Evolutionary conservation across 2,113 vertebrate species (phyloP).

Genomic region (Gallinago media): DNA sequence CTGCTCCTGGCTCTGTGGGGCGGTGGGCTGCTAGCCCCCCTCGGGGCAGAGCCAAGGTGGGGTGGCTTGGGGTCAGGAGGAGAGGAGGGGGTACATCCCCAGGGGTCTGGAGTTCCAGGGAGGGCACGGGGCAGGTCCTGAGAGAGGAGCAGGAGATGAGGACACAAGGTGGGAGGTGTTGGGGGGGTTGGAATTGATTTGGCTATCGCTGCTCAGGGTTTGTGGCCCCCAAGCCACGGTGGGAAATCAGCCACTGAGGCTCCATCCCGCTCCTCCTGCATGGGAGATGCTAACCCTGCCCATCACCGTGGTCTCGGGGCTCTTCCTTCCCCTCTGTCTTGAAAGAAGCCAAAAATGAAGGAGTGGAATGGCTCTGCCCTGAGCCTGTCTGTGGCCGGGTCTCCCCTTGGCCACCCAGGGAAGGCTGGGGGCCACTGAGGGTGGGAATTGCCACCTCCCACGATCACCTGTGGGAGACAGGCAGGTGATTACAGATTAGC

Average conservation of each 20-base stretch:
- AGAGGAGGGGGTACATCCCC: accelerated
- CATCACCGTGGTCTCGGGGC: accelerated
- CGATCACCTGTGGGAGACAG: background rate
- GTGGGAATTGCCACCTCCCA: background rate
- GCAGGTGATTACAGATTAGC: background rate
- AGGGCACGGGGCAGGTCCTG: accelerated
- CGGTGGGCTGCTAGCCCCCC: background rate
- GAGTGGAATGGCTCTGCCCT: background rate
- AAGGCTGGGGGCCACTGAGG: background rate
- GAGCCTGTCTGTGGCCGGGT: accelerated
- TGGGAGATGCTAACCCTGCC: background rate
- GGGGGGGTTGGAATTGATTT: background rate
- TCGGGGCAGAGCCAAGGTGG: accelerated
- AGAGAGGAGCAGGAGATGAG: background rate
- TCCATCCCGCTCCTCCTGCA: background rate
- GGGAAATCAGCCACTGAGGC: background rate
- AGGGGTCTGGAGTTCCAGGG: background rate
- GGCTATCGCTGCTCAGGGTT: background rate
- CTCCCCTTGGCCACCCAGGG: background rate
- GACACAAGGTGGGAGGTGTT: accelerated
- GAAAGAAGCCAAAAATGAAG: background rate
- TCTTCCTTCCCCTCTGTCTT: accelerated
- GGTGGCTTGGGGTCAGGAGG: background rate
- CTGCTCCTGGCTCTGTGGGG: background rate
- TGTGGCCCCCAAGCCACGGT: accelerated